Conservation (phyloP, 2,888 invertebrate species). For the Drosophila merina region DNA sequence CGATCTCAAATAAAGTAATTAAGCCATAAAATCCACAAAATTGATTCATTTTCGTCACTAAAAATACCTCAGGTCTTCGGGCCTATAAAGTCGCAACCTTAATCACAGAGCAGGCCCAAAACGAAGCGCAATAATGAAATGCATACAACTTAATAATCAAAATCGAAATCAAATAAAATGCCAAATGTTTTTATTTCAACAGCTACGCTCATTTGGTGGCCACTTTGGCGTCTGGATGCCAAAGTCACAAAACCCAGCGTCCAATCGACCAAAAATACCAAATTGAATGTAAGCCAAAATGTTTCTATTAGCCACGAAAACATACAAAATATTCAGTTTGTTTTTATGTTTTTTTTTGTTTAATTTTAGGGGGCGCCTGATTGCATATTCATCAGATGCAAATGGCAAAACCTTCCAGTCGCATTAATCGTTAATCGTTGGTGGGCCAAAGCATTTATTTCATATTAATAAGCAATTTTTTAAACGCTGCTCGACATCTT, state of each 20-base stretch:
- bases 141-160: constrained; percentile 76
- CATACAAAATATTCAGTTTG: neutral
- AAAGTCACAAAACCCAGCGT: constrained; percentile 13
- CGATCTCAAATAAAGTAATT: constrained; percentile 49
- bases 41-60: constrained; percentile 60
- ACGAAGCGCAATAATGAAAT: constrained; percentile 62
- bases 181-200: constrained; percentile 77
- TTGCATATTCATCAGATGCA: constrained; percentile 76
- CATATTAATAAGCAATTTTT: constrained; percentile 76
- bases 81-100: constrained; percentile 5
- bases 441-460: constrained; percentile 74
- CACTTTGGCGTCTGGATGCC: too few species aligned
- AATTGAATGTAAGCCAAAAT: constrained; percentile 57
- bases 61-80: constrained; percentile 34
- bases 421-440: constrained; percentile 73
- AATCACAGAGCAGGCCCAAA: constrained; percentile 7
- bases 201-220: constrained; percentile 70
- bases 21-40: constrained; percentile 61
- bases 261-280: constrained; percentile 9
- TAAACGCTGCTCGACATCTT: constrained; percentile 65
- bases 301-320: constrained; percentile 56
- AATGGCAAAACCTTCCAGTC: constrained; percentile 69
- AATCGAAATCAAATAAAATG: constrained; percentile 71
- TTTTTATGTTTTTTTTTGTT: too few species aligned
- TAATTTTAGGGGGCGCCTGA: neutral